Percentiles rank a stretch among this genome's conserved stretches.
These are phyloP conservation scores for Malurus splendens DNA, from an alignment of 2,797 vertebrate genomes.

Conservation along the genomic window DNA sequence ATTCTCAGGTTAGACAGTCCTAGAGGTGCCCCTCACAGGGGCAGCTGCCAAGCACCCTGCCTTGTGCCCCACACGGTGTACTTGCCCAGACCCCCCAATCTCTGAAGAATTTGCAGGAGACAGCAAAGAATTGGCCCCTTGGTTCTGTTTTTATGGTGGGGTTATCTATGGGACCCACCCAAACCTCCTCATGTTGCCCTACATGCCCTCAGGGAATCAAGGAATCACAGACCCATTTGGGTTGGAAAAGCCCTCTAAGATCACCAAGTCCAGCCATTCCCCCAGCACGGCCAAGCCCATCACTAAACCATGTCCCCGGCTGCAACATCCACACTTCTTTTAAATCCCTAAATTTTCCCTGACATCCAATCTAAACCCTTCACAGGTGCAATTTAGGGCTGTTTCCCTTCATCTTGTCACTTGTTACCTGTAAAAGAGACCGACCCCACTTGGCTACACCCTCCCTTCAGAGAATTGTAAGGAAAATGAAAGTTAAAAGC, in stretches of 20 bases:
- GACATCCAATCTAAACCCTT: not conserved
- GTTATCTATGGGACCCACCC: not conserved
- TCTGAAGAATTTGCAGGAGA: not conserved
- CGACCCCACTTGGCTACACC: not conserved
- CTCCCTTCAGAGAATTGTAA: not conserved
- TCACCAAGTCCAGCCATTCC: not conserved
- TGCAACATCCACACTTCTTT: not conserved
- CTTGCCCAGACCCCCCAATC: rapidly evolving
- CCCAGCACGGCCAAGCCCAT: not conserved
- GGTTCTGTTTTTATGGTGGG: not conserved
- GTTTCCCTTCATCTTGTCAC: not conserved
- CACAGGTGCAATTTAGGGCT: not conserved
- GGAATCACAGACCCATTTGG: not conserved
- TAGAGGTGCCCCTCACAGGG: constrained; percentile 75
- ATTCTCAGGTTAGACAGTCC: constrained; percentile 98
- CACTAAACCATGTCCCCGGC: not conserved
- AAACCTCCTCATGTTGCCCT: not conserved
- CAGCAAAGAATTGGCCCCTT: not conserved
- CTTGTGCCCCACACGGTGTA: rapidly evolving
- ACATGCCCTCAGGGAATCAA: not conserved
- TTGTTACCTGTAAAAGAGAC: not conserved
- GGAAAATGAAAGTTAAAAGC: not conserved
- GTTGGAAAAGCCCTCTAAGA: not conserved
- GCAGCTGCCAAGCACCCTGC: rapidly evolving
- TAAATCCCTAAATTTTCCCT: not conserved